phyloP scores from a whole-genome alignment of 2,113 vertebrate genomes.

The Electrona antarctica region DNA sequence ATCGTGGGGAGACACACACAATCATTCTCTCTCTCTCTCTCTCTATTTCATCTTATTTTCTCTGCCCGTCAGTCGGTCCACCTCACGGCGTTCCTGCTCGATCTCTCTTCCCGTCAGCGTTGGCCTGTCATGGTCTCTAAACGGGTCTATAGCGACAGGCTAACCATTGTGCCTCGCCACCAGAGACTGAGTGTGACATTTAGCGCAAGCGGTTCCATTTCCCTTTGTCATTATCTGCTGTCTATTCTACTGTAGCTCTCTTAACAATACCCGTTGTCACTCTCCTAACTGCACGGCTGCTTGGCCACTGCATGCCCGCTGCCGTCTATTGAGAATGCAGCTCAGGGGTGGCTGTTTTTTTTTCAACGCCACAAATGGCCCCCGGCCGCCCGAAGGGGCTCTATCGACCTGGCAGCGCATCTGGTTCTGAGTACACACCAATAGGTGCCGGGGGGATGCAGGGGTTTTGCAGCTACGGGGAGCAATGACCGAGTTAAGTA shows the following conservation, averaged over 20 bases:
- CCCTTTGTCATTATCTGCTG: conserved; percentile 60
- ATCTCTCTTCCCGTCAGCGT: conserved; percentile 41
- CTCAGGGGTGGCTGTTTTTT: conserved; percentile 1
- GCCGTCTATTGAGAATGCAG: conserved; percentile 41
- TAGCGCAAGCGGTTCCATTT: conserved; percentile 60
- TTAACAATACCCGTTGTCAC: conserved; percentile 49
- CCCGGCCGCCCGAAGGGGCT: conserved; percentile 30
- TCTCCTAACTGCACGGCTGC: conserved; percentile 32
- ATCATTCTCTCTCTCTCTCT: conserved; percentile 16
- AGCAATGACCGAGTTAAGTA: too few species aligned
- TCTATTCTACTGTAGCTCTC: conserved; percentile 49
- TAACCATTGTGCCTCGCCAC: conserved; percentile 49
- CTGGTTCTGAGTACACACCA: conserved; percentile 21
- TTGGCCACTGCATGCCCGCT: conserved; percentile 11
- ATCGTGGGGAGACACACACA: conserved; percentile 20
- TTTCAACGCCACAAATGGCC: conserved; percentile 34
- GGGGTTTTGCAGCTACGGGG: background rate
- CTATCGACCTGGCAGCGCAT: conserved; percentile 31
- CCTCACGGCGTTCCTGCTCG: conserved; percentile 28
- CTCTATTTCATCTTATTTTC: conserved; percentile 24
- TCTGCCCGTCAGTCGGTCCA: conserved; percentile 24
- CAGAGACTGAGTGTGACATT: conserved; percentile 62
- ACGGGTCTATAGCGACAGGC: conserved; percentile 57
- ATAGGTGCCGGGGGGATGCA: background rate
- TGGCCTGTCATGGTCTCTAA: conserved; percentile 41